Evolutionary conservation across 1,140 invertebrate genomes (phyloP), one percentile per base, ranked within the genome.

Genomic region (Lethocerus indicus): DNA sequence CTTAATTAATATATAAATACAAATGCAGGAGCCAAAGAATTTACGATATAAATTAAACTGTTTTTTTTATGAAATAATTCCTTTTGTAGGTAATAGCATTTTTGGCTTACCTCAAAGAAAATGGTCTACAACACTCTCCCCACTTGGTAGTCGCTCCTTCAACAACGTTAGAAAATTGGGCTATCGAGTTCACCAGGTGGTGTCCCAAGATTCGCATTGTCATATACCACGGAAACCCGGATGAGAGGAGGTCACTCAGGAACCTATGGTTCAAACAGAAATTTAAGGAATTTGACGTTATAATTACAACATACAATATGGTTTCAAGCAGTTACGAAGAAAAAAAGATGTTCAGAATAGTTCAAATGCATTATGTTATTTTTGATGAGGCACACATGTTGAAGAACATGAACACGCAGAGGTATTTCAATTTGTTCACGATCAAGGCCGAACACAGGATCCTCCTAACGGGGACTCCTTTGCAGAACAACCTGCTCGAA

Each of bases 301-400:
- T 94, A 27, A 68, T 94, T 1, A 93, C 90, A 6, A 93, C 90
- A 77, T 86, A 90, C 59, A 83, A 78, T 58, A 78, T 87, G 62
- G 75, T 89, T 5, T 87, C 83, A 54, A 50, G 40, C 21, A 83
- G 77, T 55, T 74, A 83, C 0, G 92, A 95, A 58, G 93, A 97
- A 62, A 73, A 84, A 35, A 83, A 81, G 59, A 78, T 97, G 65
- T 95, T 96, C 64, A 81, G 88, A 44, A 81, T 89, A 27, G 78
- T 90, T 43, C 73, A 76, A 16, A 80, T 96, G 60, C 78, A 93
- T 59, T 96, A 95, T 61, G 85, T 93, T 0, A 73, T 98, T 24
- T 95, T 95, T 64, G 93, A 98, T 65, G 93, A 98, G 64, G 93
- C 90, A 1, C 93, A 98, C 59, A 93, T 96, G 88, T 67, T 97